Evolutionary conservation across 1,140 invertebrate genomes (phyloP).

Genomic region (Macrostomum lignano): DNA sequence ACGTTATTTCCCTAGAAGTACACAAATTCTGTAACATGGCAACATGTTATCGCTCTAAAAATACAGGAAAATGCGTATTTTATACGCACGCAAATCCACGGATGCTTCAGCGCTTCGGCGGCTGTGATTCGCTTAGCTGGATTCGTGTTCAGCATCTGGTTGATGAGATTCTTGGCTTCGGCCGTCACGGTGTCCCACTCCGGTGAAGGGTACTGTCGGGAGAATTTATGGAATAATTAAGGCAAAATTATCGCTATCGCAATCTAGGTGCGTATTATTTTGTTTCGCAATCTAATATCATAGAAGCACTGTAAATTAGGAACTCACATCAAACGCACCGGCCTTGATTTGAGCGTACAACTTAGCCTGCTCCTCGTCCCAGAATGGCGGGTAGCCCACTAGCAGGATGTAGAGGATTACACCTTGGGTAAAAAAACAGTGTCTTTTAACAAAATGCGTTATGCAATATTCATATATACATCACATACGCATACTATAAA

Average conservation of each 20-base stretch:
- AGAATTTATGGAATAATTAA: too few relatives aligned
- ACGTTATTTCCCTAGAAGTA: too few relatives aligned
- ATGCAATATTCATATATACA: neutral
- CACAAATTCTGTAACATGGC: too few relatives aligned
- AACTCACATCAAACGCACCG: constrained; percentile 80
- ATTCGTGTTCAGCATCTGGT: constrained; percentile 96
- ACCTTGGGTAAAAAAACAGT: constrained; percentile 12
- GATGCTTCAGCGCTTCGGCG: constrained; percentile 82
- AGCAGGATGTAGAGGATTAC: constrained; percentile 95
- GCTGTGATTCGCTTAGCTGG: constrained; percentile 89
- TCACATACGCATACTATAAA: neutral
- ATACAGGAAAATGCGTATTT: too few relatives aligned
- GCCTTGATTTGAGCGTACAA: constrained; percentile 97
- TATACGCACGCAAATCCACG: constrained; percentile 78
- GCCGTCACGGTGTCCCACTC: constrained; percentile 99
- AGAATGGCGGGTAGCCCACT: constrained; percentile 97
- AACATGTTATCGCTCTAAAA: too few relatives aligned
- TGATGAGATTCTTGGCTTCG: constrained; percentile 95
- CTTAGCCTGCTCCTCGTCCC: constrained; percentile 98
- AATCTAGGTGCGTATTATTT: too few relatives aligned
- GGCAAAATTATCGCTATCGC: too few relatives aligned
- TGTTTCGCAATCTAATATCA: too few relatives aligned
- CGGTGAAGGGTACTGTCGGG: constrained; percentile 68
- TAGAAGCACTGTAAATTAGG: constrained; percentile 5
- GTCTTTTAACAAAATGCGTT: neutral